Evolutionary conservation across 2,888 invertebrate genomes (phyloP).

Genomic region (Luperina nickerlii): DNA sequence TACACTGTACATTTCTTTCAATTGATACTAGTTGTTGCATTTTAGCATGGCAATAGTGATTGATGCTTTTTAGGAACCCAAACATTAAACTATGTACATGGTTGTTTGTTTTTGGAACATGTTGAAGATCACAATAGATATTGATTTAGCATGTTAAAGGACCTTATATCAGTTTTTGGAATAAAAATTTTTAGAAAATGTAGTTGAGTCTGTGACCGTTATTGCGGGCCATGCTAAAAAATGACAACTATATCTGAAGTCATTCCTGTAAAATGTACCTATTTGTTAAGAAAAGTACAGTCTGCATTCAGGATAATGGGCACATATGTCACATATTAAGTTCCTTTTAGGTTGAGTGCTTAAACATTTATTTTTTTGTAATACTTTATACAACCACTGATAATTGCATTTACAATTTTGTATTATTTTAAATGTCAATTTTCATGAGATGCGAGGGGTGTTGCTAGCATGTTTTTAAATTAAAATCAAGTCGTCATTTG

Average conservation of each 20-base stretch:
- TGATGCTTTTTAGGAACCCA: not conserved
- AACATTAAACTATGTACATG: not conserved
- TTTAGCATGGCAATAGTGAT: not conserved
- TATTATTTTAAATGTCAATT: slow-evolving; percentile 10
- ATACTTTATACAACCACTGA: slow-evolving; percentile 12
- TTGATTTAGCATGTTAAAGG: not conserved
- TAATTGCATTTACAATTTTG: slow-evolving; percentile 36
- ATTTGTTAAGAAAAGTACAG: not conserved
- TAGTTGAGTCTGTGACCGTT: not conserved
- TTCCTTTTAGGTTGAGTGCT: not conserved
- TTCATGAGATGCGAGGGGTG: not conserved
- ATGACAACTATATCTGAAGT: not conserved
- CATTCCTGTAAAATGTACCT: not conserved
- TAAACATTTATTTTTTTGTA: slow-evolving; percentile 16
- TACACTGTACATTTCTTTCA: slow-evolving; percentile 67
- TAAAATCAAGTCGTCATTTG: slow-evolving; percentile 72
- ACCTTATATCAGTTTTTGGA: not conserved
- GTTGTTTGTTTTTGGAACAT: not conserved
- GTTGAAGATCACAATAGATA: not conserved
- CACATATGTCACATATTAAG: not conserved
- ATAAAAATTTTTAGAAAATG: not conserved
- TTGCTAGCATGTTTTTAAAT: slow-evolving; percentile 41
- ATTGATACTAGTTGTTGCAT: slow-evolving; percentile 22
- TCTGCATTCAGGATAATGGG: slow-evolving; percentile 2
- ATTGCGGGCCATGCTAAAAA: not conserved